Base-by-base conservation (phyloP, 2,797 vertebrate genomes). In the Trachops cirrhosus region DNA sequence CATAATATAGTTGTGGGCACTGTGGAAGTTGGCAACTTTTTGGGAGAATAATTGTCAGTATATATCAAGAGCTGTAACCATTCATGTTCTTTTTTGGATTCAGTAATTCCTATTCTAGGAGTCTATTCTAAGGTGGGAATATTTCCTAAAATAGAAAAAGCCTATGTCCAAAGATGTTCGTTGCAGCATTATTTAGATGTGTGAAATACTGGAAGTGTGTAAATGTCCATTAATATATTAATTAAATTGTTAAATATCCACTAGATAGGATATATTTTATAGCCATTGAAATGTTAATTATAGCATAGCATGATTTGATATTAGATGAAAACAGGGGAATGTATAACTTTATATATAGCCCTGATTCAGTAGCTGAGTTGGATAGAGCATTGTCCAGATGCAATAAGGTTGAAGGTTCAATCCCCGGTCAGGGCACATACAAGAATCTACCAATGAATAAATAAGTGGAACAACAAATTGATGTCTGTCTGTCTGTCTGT, bases 171-270 rank as follows among this genome's bases (percentile, higher is more conserved):
- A 9, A 85, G 70, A 26, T 74, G n/a, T 91, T 94, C 8, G 24
- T 21, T 71, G n/a, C 39, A 82, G 52, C 22, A 82, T 75, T 93
- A n/a, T 78, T 93, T 93, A 94, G 52, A 62, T 85, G 32, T 86
- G 37, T 74, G 29, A 75, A 87, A 88, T 82, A 22, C 67, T 91
- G 19, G 70, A 91, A 83, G 39, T 46, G 70, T 91, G 16, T 90
- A 71, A 41, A 32, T 67, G 21, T 91, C 32, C 50, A 80, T 74
- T 84, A 75, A 70, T 80, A 34, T 50, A 74, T 64, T 44, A n/a
- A 70, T 67, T 93, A 84, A 88, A 62, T 92, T 64, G n/a, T 86
- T 34, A 96, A 84, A 78, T 16, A 87, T 77, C 48, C 34, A 95
- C 19, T 70, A 34, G 21, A 9, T 24, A 34, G 39, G 18, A 26